Base-by-base conservation (phyloP, 2,113 vertebrate genomes). In the Elephantulus edwardii region DNA sequence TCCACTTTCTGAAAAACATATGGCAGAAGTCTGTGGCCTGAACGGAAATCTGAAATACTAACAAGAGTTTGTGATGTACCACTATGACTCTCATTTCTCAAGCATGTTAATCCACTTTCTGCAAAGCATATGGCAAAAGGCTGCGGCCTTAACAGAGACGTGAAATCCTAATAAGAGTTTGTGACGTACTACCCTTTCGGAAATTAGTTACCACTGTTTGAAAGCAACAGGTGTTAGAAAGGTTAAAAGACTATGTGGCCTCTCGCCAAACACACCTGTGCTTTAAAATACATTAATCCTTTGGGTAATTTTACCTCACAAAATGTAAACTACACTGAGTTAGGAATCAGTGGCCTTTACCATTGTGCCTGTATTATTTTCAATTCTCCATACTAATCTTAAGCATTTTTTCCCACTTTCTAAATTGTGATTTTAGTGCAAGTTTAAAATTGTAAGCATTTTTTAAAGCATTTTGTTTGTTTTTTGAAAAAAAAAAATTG, bases 221-320 rank as follows among this genome's bases (percentile, higher is more conserved):
- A 80, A 86, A 75, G 90, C 88, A 81, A 94, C 90, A 95, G 93
- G 91, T 95, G 90, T 80, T 52, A 58, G 80, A 84, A 58, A 64
- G 78, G 79, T 75, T 74, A 46, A 88, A 66, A 83, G 75, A 28
- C 26, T 24, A 20, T 26, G 10, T 40, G 46, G 58, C 64, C 70
- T 78, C 84, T 89, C 50, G 66, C 30, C 6, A 46, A 87, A 75
- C n/a, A 75, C 20, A 60, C 46, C 60, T 82, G 28, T 75, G 72
- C 80, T 77, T 86, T 5, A 68, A 89, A 88, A 90, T 80, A 79
- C 52, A 48, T 6, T 10, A 86, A 72, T 38, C 52, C 82, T 86
- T 68, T 40, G 56, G 62, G 72, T 30, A 48, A 56, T 78, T 90
- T 83, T 72, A 89, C 50, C n/a, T 74, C 52, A 89, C 19, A 71